These are phyloP conservation scores for Dysdera silvatica DNA, from an alignment of 1,140 invertebrate species.

Conservation along the genomic window DNA sequence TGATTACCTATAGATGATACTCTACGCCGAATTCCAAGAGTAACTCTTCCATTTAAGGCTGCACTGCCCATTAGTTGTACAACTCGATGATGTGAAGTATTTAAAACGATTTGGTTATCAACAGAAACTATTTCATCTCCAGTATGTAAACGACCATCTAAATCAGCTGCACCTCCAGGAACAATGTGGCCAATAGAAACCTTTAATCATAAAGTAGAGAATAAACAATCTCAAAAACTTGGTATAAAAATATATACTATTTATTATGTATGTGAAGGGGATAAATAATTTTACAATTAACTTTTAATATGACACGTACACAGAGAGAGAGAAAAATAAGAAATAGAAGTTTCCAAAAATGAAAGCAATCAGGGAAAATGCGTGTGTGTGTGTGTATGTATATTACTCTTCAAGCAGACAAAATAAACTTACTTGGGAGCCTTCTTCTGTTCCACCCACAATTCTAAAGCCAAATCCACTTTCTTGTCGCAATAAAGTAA, in stretches of 20 bases:
- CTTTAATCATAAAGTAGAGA: too few relatives aligned
- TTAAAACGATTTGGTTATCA: constrained; percentile 69
- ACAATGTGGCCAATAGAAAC: constrained; percentile 85
- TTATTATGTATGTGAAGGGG: too few relatives aligned
- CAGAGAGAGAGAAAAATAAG: too few relatives aligned
- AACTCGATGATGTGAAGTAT: constrained; percentile 78
- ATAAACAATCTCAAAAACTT: too few relatives aligned
- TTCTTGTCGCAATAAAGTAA: constrained; percentile 74
- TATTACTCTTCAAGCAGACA: too few relatives aligned
- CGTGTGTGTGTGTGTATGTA: too few relatives aligned
- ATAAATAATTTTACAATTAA: too few relatives aligned
- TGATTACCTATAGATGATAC: constrained; percentile 39
- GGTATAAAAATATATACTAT: too few relatives aligned
- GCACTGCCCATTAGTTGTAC: constrained; percentile 81
- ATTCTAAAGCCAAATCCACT: constrained; percentile 94
- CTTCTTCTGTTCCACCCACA: constrained; percentile 94
- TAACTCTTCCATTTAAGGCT: constrained; percentile 64
- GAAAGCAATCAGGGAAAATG: too few relatives aligned
- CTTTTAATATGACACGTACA: too few relatives aligned
- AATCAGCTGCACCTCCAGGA: constrained; percentile 78
- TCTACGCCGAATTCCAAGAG: constrained; percentile 58
- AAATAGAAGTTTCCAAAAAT: too few relatives aligned
- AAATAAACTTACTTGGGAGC: constrained; percentile 64
- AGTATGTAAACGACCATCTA: constrained; percentile 72
- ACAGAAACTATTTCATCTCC: constrained; percentile 87